Evolutionary conservation across 92 coral and sea anemone species (phyloP).

Genomic region (Epizoanthus ramosus): DNA sequence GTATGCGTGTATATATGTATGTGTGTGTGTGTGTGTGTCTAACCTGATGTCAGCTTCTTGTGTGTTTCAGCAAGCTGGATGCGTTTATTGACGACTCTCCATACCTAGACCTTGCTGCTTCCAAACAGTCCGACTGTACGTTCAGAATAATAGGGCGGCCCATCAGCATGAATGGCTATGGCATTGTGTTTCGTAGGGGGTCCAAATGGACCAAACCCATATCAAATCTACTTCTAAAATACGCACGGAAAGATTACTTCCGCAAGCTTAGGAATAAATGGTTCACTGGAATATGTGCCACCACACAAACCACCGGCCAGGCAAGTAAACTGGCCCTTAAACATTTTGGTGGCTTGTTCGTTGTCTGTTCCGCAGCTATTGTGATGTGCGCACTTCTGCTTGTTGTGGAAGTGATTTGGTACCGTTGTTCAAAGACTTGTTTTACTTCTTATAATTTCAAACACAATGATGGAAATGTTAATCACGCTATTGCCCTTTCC

Average conservation of each 20-base stretch:
- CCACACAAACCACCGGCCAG: constrained; percentile 23
- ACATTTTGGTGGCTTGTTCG: constrained; percentile 68
- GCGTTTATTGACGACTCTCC: constrained; percentile 84
- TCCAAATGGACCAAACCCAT: constrained; percentile 72
- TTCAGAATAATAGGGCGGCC: constrained; percentile 71
- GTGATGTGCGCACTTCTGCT: constrained; percentile 49
- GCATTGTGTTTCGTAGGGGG: constrained; percentile 63
- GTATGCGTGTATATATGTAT: too few relatives aligned
- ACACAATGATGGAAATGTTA: not conserved
- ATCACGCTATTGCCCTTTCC: constrained; percentile 21
- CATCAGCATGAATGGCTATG: constrained; percentile 60
- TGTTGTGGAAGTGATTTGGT: constrained; percentile 37
- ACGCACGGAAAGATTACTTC: constrained; percentile 65
- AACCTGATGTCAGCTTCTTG: not conserved
- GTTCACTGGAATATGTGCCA: constrained; percentile 67
- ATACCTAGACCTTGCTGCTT: constrained; percentile 72
- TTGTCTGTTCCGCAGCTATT: constrained; percentile 39
- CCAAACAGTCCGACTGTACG: constrained; percentile 73
- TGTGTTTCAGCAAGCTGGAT: constrained; percentile 56
- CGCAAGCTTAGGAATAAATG: constrained; percentile 65
- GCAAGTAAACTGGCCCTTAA: constrained; percentile 55
- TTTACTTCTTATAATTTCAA: constrained; percentile 5
- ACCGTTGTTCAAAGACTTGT: constrained; percentile 37
- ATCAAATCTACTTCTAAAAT: constrained; percentile 61
- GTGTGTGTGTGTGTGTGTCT: not conserved